phyloP scores from a whole-genome alignment of 2,797 vertebrate genomes.

The Acomys russatus region DNA sequence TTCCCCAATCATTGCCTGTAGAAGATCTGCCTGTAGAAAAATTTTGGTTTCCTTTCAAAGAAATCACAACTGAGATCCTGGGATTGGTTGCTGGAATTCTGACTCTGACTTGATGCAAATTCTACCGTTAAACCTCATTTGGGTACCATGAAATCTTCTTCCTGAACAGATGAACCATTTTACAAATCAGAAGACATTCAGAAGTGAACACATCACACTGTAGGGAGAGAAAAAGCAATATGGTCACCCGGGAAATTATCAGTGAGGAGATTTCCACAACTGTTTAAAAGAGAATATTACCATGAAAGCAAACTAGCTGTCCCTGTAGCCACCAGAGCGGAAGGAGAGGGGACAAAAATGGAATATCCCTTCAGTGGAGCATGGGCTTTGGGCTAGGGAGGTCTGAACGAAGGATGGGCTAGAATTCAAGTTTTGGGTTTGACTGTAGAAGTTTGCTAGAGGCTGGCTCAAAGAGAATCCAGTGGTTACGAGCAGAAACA shows the following conservation, averaged over 20 bases:
- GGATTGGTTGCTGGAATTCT: slow-evolving; percentile 36
- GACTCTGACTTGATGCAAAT: slow-evolving; percentile 10
- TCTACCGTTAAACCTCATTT: slow-evolving; percentile 71
- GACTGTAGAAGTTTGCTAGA: neutral
- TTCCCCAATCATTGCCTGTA: neutral
- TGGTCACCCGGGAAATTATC: slow-evolving; percentile 61
- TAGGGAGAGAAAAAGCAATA: slow-evolving; percentile 22
- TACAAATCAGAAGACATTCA: slow-evolving; percentile 69
- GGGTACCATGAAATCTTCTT: slow-evolving; percentile 65
- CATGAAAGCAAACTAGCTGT: slow-evolving; percentile 64
- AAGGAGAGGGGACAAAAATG: neutral
- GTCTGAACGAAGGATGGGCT: neutral
- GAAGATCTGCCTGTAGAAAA: neutral
- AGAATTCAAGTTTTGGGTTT: neutral
- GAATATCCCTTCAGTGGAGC: neutral
- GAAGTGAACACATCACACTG: slow-evolving; percentile 64
- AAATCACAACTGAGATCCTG: neutral
- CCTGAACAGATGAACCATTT: slow-evolving; percentile 69
- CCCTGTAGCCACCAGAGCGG: neutral
- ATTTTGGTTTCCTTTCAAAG: slow-evolving; percentile 4
- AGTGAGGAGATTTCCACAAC: slow-evolving; percentile 64
- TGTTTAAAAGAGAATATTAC: slow-evolving; percentile 71
- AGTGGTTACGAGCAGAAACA: neutral
- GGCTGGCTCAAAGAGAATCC: neutral
- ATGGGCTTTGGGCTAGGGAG: neutral